Percentiles rank a stretch among this genome's conserved stretches.
phyloP scores from a whole-genome alignment of 2,797 vertebrate genomes.

The Pitangus sulphuratus region DNA sequence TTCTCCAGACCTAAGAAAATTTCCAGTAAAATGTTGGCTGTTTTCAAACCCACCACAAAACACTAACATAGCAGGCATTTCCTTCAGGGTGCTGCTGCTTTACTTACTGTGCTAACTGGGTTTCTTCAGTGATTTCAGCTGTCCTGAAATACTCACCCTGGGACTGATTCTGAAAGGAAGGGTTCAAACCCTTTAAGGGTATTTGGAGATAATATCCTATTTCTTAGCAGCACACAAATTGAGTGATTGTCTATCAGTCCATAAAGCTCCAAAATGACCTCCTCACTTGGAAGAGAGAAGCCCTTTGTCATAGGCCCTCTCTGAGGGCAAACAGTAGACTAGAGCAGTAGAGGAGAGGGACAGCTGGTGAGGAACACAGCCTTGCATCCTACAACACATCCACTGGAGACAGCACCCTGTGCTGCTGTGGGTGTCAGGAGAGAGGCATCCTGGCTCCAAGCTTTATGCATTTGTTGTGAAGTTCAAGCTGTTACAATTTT shows the following conservation, averaged over 20 bases:
- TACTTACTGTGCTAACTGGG: not conserved
- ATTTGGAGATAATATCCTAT: accelerated
- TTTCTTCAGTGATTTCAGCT: conserved; percentile 4
- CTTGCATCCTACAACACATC: not conserved
- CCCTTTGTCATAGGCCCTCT: not conserved
- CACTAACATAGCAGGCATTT: conserved; percentile 36
- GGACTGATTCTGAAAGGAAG: not conserved
- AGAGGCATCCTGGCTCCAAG: not conserved
- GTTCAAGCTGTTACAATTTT: not conserved
- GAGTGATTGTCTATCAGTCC: not conserved
- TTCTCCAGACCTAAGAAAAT: conserved; percentile 12
- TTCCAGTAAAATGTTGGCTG: conserved; percentile 53
- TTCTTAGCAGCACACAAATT: not conserved
- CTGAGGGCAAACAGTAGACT: not conserved
- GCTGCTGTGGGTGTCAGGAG: not conserved
- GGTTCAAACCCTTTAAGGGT: not conserved
- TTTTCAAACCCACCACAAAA: conserved; percentile 34
- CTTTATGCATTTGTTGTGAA: not conserved
- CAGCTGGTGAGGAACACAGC: not conserved
- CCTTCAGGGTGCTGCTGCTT: conserved; percentile 26
- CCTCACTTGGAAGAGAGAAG: not conserved
- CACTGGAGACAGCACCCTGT: not conserved
- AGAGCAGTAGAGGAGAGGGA: not conserved
- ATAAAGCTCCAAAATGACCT: not conserved
- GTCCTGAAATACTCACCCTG: not conserved